Percentiles rank a stretch among this genome's conserved stretches.
Conservation (phyloP, 1,140 invertebrate species). For the Aphaenogaster rudis region DNA sequence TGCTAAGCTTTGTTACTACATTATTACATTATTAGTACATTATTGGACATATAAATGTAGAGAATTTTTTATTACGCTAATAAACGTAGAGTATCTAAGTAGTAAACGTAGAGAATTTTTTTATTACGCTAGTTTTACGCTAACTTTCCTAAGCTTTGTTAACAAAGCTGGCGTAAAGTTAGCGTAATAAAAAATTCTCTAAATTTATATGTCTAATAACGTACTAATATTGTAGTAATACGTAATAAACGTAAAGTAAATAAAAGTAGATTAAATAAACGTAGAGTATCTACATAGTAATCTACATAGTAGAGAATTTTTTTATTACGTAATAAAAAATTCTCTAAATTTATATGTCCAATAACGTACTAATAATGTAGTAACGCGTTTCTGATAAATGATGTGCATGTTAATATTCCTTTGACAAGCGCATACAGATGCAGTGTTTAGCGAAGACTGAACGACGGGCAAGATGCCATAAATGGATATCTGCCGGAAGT, state of each 20-base stretch:
- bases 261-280: too few relatives aligned
- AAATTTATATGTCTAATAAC: not conserved
- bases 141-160: too few relatives aligned
- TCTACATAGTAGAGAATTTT: too few relatives aligned
- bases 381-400: constrained; percentile 2
- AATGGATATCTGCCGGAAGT: constrained; percentile 42
- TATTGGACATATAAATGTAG: not conserved
- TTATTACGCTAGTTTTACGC: too few relatives aligned
- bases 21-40: not conserved
- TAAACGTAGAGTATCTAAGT: too few relatives aligned
- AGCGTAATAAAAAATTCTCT: not conserved
- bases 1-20: not conserved
- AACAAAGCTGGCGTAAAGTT: too few relatives aligned
- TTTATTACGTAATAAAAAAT: too few relatives aligned
- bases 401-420: not conserved
- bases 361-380: not conserved
- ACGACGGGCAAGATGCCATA: not conserved
- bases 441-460: constrained; percentile 14
- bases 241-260: too few relatives aligned
- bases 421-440: not conserved
- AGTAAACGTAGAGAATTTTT: too few relatives aligned
- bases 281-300: too few relatives aligned
- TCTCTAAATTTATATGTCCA: not conserved
- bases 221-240: not conserved
- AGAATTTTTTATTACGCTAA: not conserved